A percentile compares a stretch with the other conserved stretches of the same genome.
Evolutionary conservation across 2,888 invertebrate species (phyloP).

Genomic region (Papilio demoleus): DNA sequence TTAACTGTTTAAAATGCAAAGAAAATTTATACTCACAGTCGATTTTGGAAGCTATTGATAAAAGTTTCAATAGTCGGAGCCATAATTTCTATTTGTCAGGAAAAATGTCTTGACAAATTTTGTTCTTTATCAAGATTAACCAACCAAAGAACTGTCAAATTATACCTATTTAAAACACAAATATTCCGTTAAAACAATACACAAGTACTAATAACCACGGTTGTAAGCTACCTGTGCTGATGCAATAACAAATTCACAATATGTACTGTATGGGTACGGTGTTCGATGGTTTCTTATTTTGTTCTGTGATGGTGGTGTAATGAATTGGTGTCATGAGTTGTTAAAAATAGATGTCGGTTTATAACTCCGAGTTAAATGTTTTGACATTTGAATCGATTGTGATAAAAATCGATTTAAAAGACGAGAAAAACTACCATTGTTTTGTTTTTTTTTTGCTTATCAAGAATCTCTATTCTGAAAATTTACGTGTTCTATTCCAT

Average conservation of each 20-base stretch:
- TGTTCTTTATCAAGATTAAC: background rate
- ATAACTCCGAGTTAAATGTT: constrained; percentile 1
- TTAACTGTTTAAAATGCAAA: background rate
- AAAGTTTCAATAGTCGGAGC: constrained; percentile 85
- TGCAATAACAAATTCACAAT: constrained; percentile 34
- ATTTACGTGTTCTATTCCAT: too few relatives aligned
- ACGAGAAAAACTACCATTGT: background rate
- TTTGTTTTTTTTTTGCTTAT: too few relatives aligned
- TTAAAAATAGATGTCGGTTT: constrained; percentile 8
- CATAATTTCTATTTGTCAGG: constrained; percentile 63
- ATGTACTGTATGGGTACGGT: background rate
- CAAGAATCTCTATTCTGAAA: too few relatives aligned
- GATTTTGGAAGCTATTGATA: constrained; percentile 87
- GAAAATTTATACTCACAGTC: constrained; percentile 84
- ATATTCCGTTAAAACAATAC: constrained; percentile 11
- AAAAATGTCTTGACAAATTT: constrained; percentile 4
- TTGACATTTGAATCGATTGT: background rate
- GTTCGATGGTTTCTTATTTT: background rate
- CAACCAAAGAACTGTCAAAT: background rate
- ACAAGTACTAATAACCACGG: constrained; percentile 13
- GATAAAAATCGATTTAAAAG: constrained; percentile 14
- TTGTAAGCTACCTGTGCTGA: constrained; percentile 24
- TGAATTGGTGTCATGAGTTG: constrained; percentile 9
- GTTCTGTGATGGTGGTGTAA: constrained; percentile 13
- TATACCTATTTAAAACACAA: constrained; percentile 13